Evolutionary conservation across 2,797 vertebrate species (phyloP).

Genomic region (Epinephelus awoara): DNA sequence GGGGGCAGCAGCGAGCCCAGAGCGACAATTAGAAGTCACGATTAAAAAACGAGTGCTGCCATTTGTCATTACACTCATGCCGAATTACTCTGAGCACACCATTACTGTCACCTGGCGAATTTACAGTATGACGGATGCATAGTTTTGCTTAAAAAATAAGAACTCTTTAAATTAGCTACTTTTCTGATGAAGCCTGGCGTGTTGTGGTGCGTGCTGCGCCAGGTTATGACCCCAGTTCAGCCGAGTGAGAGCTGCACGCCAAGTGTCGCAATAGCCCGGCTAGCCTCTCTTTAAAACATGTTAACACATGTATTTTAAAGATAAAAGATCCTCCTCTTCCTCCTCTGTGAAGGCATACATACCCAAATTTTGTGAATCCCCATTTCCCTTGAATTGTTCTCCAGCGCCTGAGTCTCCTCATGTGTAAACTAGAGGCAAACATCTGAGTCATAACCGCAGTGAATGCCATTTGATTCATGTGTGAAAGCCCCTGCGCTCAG

Average conservation of each 20-base stretch:
- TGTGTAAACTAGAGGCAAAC: conserved; percentile 63
- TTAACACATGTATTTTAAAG: rapidly evolving
- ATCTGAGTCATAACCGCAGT: conserved; percentile 78
- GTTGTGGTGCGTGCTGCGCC: too few relatives aligned
- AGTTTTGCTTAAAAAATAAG: neutral
- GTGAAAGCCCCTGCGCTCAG: conserved; percentile 62
- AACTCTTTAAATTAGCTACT: neutral
- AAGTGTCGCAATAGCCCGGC: too few relatives aligned
- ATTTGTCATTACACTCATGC: neutral
- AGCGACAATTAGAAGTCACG: neutral
- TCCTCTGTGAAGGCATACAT: neutral
- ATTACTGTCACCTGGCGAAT: rapidly evolving
- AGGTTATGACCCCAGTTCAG: conserved; percentile 1
- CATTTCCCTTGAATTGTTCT: conserved; percentile 13
- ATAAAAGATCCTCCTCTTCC: neutral
- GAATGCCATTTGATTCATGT: conserved; percentile 70
- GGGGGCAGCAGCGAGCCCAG: conserved; percentile 16
- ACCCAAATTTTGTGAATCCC: neutral
- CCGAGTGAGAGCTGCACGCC: neutral
- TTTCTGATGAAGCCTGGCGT: neutral
- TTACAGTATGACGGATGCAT: rapidly evolving
- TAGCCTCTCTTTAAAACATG: neutral
- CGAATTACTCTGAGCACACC: neutral
- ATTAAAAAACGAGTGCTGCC: neutral
- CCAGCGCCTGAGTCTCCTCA: conserved; percentile 19